These are phyloP conservation scores for Schizotus pectinicornis DNA, from an alignment of 2,888 invertebrate species.

Conservation along the genomic window DNA sequence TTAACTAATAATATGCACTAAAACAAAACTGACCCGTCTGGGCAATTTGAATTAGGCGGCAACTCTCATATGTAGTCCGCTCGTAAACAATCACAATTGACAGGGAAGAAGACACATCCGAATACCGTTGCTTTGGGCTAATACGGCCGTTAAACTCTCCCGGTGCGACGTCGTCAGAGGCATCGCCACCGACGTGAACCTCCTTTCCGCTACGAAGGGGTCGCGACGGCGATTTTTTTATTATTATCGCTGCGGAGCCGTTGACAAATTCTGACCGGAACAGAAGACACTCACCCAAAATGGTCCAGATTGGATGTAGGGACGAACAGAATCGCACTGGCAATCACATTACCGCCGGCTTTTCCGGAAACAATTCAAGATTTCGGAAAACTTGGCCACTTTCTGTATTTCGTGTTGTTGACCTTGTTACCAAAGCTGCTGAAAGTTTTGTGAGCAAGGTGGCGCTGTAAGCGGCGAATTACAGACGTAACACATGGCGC, in stretches of 20 bases:
- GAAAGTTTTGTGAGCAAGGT: slow-evolving; percentile 46
- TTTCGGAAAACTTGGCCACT: slow-evolving; percentile 38
- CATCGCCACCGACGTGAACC: neutral
- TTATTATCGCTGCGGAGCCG: neutral
- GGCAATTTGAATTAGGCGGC: slow-evolving; percentile 47
- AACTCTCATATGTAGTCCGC: slow-evolving; percentile 45
- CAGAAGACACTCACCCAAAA: slow-evolving; percentile 7
- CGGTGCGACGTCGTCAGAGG: neutral
- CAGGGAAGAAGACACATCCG: slow-evolving; percentile 38
- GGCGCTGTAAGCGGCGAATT: slow-evolving; percentile 31
- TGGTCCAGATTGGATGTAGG: neutral
- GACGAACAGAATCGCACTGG: slow-evolving; percentile 18
- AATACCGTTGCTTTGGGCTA: slow-evolving; percentile 6
- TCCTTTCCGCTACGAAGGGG: slow-evolving; percentile 30
- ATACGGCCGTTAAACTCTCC: slow-evolving; percentile 5
- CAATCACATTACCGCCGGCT: slow-evolving; percentile 39
- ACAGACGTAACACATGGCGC: neutral
- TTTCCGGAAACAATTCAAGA: slow-evolving; percentile 29
- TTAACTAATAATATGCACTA: too few species aligned
- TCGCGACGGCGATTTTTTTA: slow-evolving; percentile 16
- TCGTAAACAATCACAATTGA: slow-evolving; percentile 55
- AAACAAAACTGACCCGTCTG: neutral
- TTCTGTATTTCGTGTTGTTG: slow-evolving; percentile 53
- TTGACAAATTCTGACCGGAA: neutral
- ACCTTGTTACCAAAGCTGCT: slow-evolving; percentile 59